phyloP scores from a whole-genome alignment of 2,113 vertebrate genomes.

The Calyptomena viridis region DNA sequence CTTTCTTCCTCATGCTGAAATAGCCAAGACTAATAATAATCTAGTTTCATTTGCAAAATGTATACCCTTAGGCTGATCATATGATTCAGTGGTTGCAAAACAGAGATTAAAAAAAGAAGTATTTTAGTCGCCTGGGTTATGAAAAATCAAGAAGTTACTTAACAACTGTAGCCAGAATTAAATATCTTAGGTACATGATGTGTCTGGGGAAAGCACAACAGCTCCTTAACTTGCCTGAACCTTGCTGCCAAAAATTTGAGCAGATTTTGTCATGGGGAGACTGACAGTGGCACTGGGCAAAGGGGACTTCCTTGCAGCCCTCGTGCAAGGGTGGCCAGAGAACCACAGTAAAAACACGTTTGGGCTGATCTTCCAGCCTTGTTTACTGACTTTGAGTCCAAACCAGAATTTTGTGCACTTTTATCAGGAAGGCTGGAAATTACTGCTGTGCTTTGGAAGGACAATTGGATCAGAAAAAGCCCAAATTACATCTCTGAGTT shows the following conservation, averaged over 20 bases:
- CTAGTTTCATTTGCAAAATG: conserved; percentile 68
- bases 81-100: conserved; percentile 75
- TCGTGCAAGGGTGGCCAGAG: fast-evolving
- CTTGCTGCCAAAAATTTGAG: neutral
- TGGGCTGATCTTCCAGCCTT: neutral
- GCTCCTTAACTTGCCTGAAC: neutral
- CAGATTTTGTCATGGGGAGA: neutral
- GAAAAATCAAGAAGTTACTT: conserved; percentile 76
- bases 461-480: neutral
- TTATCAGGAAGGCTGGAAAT: neutral
- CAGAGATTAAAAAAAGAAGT: conserved; percentile 41
- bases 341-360: fast-evolving
- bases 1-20: conserved; percentile 50
- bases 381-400: neutral
- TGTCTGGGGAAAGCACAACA: neutral
- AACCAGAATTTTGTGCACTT: fast-evolving
- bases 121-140: conserved; percentile 48
- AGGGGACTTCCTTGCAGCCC: neutral
- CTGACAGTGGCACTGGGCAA: fast-evolving
- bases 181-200: neutral
- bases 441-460: neutral
- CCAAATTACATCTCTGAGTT: neutral
- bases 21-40: conserved; percentile 75
- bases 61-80: conserved; percentile 56
- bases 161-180: conserved; percentile 42